Percentiles rank a stretch among this genome's conserved stretches.
phyloP scores from a whole-genome alignment of 2,113 vertebrate species.

The Indri indri region DNA sequence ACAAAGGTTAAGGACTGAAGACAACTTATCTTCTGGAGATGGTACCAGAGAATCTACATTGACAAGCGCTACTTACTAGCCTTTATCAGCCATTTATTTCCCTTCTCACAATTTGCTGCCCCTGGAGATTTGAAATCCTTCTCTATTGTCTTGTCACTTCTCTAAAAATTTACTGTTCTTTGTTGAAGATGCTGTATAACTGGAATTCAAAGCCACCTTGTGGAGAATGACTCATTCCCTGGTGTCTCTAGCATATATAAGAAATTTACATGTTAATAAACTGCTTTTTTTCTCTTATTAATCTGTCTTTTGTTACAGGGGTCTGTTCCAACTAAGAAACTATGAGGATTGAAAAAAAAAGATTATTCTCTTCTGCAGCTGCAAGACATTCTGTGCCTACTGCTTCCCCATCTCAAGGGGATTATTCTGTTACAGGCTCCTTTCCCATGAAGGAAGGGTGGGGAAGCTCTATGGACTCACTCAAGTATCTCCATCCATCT shows the following conservation, averaged over 20 bases:
- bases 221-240: neutral
- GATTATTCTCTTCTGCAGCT: neutral
- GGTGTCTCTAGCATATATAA: neutral
- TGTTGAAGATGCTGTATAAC: neutral
- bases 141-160: neutral
- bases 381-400: neutral
- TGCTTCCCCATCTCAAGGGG: neutral
- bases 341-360: neutral
- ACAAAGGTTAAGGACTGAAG: neutral
- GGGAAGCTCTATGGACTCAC: neutral
- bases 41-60: neutral
- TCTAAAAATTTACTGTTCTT: neutral
- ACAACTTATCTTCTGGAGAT: neutral
- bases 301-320: neutral
- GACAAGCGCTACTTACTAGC: no score
- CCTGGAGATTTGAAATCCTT: neutral
- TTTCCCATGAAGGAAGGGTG: neutral
- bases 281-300: neutral
- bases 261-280: neutral
- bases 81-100: neutral
- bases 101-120: neutral
- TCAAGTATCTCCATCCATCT: neutral
- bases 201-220: neutral
- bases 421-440: neutral
- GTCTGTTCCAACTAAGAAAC: neutral